Conservation (phyloP, 2,888 invertebrate genomes). For the Saturnia pavonia region DNA sequence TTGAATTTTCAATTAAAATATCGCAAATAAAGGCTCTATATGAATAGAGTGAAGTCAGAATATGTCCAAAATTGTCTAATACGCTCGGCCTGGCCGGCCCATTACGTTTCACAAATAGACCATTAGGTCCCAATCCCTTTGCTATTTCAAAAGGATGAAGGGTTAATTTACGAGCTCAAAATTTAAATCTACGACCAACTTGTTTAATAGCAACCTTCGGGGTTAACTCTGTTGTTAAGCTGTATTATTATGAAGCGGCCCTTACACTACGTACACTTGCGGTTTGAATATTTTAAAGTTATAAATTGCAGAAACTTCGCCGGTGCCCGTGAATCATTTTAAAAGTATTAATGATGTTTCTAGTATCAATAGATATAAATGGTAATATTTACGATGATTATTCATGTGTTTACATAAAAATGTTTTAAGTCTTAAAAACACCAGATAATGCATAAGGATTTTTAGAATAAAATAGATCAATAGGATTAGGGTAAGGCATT, state of each 20-base stretch:
- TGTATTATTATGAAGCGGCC: constrained; percentile 63
- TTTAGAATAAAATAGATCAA: too few species aligned
- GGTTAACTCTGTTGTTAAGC: constrained; percentile 75
- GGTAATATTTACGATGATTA: not conserved
- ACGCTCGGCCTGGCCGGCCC: constrained; percentile 72
- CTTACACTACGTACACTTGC: constrained; percentile 47
- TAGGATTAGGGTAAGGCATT: too few species aligned
- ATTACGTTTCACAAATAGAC: constrained; percentile 81
- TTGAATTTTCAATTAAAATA: constrained; percentile 45
- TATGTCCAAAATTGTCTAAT: constrained; percentile 75
- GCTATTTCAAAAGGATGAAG: constrained; percentile 81
- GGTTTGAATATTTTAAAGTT: constrained; percentile 35
- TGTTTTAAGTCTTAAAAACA: too few species aligned
- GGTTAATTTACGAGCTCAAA: constrained; percentile 81
- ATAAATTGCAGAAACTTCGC: constrained; percentile 40
- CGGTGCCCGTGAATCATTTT: constrained; percentile 36
- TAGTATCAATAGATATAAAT: constrained; percentile 22
- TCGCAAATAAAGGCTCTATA: constrained; percentile 50
- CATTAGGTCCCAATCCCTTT: constrained; percentile 80
- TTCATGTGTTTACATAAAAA: not conserved
- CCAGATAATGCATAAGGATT: too few species aligned
- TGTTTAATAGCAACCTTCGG: constrained; percentile 73
- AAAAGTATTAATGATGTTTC: constrained; percentile 32
- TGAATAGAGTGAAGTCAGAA: constrained; percentile 70
- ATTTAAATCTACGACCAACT: constrained; percentile 80